Conservation (phyloP, 2,888 invertebrate species). For the Orthosia cruda region DNA sequence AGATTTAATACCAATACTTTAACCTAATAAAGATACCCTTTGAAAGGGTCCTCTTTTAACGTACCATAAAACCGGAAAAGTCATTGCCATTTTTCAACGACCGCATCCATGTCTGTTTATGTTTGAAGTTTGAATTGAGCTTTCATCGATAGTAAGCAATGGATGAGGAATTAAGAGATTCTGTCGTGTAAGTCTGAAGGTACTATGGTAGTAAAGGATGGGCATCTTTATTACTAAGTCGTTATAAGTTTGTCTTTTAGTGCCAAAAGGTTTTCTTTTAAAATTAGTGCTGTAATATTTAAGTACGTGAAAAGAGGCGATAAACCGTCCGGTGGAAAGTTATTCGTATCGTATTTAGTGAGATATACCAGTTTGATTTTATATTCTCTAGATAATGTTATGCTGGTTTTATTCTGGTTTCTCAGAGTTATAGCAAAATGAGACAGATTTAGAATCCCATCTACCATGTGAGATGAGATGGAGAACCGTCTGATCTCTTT, state of each 20-base stretch:
- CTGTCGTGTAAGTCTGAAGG: neutral
- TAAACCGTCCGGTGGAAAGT: conserved; percentile 47
- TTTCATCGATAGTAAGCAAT: neutral
- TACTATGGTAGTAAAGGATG: conserved; percentile 23
- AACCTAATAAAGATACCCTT: conserved; percentile 65
- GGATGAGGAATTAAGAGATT: conserved; percentile 2
- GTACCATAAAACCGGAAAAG: conserved; percentile 25
- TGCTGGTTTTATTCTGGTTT: neutral
- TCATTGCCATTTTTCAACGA: accelerated
- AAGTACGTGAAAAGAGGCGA: conserved; percentile 53
- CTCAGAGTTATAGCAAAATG: too few relatives aligned
- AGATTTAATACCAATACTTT: conserved; percentile 69
- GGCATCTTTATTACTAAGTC: conserved; percentile 68
- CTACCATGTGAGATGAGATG: too few relatives aligned
- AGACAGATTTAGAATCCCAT: too few relatives aligned
- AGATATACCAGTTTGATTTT: conserved; percentile 24
- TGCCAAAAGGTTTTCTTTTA: conserved; percentile 65
- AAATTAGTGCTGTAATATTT: conserved; percentile 68
- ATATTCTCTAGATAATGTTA: conserved; percentile 15
- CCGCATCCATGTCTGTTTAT: conserved; percentile 7
- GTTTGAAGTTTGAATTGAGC: neutral
- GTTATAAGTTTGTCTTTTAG: conserved; percentile 71
- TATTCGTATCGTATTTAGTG: conserved; percentile 41
- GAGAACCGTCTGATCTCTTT: too few relatives aligned
- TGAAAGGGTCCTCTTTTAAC: conserved; percentile 45